Evolutionary conservation across 1,140 invertebrate species (phyloP).

Genomic region (Bombus pascuorum): DNA sequence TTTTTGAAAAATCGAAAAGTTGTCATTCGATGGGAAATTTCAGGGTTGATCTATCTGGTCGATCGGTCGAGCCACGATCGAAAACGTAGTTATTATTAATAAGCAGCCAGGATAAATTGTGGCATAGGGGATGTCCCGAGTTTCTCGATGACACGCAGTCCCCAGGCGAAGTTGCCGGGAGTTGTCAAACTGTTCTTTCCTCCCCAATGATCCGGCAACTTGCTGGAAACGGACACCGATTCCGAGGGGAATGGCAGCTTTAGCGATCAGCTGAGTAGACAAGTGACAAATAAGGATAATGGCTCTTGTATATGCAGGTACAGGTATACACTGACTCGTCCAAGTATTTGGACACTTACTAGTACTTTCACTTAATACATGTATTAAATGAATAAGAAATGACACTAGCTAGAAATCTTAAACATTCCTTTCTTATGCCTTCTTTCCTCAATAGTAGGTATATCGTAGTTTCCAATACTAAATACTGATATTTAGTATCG

Average conservation of each 20-base stretch:
- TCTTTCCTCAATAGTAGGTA: too few relatives aligned
- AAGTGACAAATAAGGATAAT: conserved; percentile 7
- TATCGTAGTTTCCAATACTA: too few relatives aligned
- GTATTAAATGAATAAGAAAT: too few relatives aligned
- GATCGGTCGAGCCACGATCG: background rate
- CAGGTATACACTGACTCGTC: too few relatives aligned
- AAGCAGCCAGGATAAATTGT: background rate
- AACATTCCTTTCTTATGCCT: too few relatives aligned
- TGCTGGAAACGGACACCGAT: conserved; percentile 63
- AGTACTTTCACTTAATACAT: too few relatives aligned
- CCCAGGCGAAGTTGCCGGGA: conserved; percentile 9
- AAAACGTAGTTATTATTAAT: conserved; percentile 43
- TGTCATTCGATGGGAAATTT: background rate
- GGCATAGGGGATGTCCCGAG: background rate
- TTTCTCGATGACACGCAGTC: conserved; percentile 38
- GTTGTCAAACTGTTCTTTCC: conserved; percentile 55
- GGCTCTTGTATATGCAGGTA: background rate
- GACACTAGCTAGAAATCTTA: too few relatives aligned
- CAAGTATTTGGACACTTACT: too few relatives aligned
- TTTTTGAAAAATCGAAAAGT: background rate
- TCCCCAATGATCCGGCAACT: conserved; percentile 48
- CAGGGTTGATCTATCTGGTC: background rate
- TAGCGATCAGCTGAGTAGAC: background rate
- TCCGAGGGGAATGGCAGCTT: conserved; percentile 52
- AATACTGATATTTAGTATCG: too few relatives aligned